Conservation (phyloP, 2,797 vertebrate species). For the Acipenser transmontanus region DNA sequence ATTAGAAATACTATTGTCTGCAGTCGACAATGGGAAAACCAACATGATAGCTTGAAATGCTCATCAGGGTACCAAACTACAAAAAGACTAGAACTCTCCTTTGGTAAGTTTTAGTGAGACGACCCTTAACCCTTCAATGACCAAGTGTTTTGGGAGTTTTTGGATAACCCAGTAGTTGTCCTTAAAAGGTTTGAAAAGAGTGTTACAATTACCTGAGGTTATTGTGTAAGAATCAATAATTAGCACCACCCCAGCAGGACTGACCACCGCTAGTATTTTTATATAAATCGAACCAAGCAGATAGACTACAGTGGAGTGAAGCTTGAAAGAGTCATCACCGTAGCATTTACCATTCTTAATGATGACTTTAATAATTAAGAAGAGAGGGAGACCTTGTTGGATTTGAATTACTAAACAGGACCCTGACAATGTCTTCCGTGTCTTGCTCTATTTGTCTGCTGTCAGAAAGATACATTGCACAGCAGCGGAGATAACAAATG, state of each 20-base stretch:
- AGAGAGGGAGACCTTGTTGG: conserved; percentile 8
- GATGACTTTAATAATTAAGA: conserved; percentile 19
- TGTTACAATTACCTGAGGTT: conserved; percentile 11
- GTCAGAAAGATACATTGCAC: conserved; percentile 16
- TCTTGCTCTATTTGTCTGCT: conserved; percentile 9
- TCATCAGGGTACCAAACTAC: not conserved
- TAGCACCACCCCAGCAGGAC: conserved; percentile 18
- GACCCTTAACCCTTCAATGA: too few relatives aligned
- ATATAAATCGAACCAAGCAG: conserved; percentile 17
- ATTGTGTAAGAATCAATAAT: conserved; percentile 19
- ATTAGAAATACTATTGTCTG: too few relatives aligned
- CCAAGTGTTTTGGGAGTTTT: too few relatives aligned
- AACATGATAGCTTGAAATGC: too few relatives aligned
- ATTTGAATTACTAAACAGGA: conserved; percentile 2
- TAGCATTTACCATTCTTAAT: conserved; percentile 4
- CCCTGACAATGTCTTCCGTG: not conserved
- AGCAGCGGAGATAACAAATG: conserved; percentile 7
- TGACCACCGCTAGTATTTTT: conserved; percentile 17
- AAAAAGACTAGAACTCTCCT: not conserved
- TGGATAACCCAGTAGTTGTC: not conserved
- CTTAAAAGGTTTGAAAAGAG: not conserved
- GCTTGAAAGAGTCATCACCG: conserved; percentile 13
- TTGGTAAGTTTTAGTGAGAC: not conserved
- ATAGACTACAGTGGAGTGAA: conserved; percentile 8
- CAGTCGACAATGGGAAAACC: too few relatives aligned